Percentiles rank a stretch among this genome's conserved stretches.
Evolutionary conservation across 2,113 vertebrate genomes (phyloP).

Genomic region (Marcusenius ussheri): DNA sequence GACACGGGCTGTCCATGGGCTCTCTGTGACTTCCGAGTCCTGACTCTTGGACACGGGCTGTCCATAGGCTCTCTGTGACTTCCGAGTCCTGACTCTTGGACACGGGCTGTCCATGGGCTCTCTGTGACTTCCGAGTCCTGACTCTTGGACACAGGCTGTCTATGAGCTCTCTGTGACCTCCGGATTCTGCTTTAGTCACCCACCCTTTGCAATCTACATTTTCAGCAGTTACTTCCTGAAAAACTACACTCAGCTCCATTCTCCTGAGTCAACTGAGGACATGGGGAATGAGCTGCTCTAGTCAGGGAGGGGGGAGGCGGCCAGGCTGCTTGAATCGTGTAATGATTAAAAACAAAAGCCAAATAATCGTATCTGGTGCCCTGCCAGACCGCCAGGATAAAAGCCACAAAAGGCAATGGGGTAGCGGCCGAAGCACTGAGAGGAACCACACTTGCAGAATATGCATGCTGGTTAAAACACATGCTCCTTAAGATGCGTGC

Average conservation of each 20-base stretch:
- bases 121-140: not conserved
- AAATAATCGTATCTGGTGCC: not conserved
- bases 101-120: not conserved
- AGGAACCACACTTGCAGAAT: not conserved
- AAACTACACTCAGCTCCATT: not conserved
- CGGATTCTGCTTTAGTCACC: not conserved
- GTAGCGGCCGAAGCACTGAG: not conserved
- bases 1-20: not conserved
- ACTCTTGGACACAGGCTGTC: not conserved
- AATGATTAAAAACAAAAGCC: slow-evolving; percentile 2
- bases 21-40: not conserved
- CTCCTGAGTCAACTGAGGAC: not conserved
- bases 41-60: not conserved
- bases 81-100: not conserved
- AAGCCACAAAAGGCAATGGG: not conserved
- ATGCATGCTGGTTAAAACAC: not conserved
- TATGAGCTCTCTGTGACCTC: not conserved
- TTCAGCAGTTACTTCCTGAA: not conserved
- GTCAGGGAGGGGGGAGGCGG: not conserved
- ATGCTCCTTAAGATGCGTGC: not conserved
- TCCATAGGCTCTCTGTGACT: not conserved
- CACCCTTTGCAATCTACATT: not conserved
- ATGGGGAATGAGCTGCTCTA: not conserved
- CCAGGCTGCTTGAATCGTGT: not conserved
- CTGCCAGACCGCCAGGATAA: not conserved